Evolutionary conservation across 1,140 invertebrate genomes (phyloP), one percentile per base, ranked within the genome.

Genomic region (Solenopsis invicta): DNA sequence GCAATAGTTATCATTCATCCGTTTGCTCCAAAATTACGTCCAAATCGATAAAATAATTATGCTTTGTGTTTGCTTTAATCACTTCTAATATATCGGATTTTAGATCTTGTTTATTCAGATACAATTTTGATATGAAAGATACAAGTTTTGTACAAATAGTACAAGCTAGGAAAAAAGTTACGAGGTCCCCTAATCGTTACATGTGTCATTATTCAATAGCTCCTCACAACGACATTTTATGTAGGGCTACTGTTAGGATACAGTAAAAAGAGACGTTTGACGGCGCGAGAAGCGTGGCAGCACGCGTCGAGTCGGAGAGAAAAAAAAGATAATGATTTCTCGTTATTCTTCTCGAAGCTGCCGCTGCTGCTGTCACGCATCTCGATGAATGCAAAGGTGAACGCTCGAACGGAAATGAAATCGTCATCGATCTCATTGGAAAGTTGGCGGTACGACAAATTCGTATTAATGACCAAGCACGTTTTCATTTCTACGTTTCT

Each of bases 391-490:
- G 62, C 48, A 29, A n/a, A 48, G 24, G 24, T 1, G 71, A 56
- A 69, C 37, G 45, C 52, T 13, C 50, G 34, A 85, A 77, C 75
- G 88, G 88, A 90, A 93, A 92, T 93, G 86, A 81, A 91, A 84
- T 88, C 89, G 91, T 92, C 91, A 93, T 92, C 88, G 85, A 91
- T 92, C 88, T 66, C 74, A 67, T 85, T 89, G 56, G 78, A 48
- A 29, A 69, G 37, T 10, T 62, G 29, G 45, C 61, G 77, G 62
- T 77, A 92, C 85, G 91, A 93, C 89, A 92, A 93, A 93, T 93
- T 93, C 81, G 86, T 93, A 93, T 92, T 93, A 92, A 93, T 93
- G 92, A 93, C 87, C 74, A 64, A 64, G 91, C 92, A 90, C 72
- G 67, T 93, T 92, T 92, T 66, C 61, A 34, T 88, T 89, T 86